Evolutionary conservation across 2,888 invertebrate genomes (phyloP), one percentile per base, ranked within the genome.

Genomic region (Sesia bembeciformis): DNA sequence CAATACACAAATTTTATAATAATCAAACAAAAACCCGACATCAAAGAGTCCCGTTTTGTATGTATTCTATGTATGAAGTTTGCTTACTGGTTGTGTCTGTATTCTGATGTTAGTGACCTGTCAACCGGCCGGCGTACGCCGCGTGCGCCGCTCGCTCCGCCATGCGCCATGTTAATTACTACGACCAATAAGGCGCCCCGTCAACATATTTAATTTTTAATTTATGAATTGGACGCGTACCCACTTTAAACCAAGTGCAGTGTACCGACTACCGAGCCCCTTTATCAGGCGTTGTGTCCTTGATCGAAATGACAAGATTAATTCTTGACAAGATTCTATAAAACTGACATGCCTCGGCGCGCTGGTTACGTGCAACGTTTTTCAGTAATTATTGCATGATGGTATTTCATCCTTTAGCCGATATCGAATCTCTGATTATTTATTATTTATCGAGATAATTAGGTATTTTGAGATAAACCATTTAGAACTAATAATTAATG

Each of bases 91-190:
- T 23, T 23, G 23, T 23, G 23, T 23, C 23, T 23, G 23, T 23
- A 23, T 23, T 23, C 23, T 23, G 23, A 23, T 78, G 84, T 82
- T 82, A 84, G 76, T 83, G 84, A 84, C 84, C 83, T 72, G 75
- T 76, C 78, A 72, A 61, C 62, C 60, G 56, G 63, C 64, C 58
- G 56, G 59, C 56, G 46, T 53, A 60, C 57, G 66, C 56, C 62
- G 65, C 67, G 67, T 62, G 63, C 66, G 67, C 64, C 72, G 67
- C 71, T 67, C 67, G 74, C 74, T 69, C 72, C 67, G 69, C 70
- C 72, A 59, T 69, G 70, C 73, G 75, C 81, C 78, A 78, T 77
- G 76, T 81, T 85, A 88, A 88, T 88, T 87, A 84, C 82, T 74
- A 78, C 77, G 64, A 78, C 82, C 85, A 82, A 83, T 86, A 87